These are phyloP conservation scores for Ormyrus labotus DNA, from an alignment of 2,888 invertebrate species.

Conservation along the genomic window DNA sequence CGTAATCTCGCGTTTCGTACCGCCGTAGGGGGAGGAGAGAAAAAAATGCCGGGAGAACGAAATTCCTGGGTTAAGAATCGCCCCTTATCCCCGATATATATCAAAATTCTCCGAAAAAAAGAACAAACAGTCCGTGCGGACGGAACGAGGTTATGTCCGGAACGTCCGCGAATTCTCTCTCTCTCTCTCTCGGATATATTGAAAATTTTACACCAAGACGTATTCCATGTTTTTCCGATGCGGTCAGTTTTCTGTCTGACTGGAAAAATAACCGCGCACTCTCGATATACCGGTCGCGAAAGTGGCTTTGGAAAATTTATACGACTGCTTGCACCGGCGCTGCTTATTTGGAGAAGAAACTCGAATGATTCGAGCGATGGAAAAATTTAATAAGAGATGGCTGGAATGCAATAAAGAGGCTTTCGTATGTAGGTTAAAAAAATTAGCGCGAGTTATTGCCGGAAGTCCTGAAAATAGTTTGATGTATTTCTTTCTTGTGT, in stretches of 20 bases:
- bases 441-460: not conserved
- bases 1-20: constrained; percentile 1
- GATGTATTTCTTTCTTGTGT: too few species aligned
- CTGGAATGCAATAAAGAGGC: not conserved
- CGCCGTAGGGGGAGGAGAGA: not conserved
- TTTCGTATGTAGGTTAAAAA: not conserved
- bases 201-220: constrained; percentile 23
- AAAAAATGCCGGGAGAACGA: not conserved
- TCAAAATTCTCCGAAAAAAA: constrained; percentile 36
- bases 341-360: too few species aligned
- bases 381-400: not conserved
- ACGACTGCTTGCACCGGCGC: too few species aligned
- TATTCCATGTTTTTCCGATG: not conserved
- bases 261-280: too few species aligned
- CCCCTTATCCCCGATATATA: constrained; percentile 24
- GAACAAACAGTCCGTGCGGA: constrained; percentile 1
- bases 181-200: not conserved
- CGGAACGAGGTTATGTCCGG: too few species aligned
- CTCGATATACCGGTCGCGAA: too few species aligned
- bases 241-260: too few species aligned
- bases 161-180: not conserved
- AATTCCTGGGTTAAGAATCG: not conserved
- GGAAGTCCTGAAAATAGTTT: too few species aligned
- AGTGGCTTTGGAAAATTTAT: too few species aligned
- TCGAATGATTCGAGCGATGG: not conserved